A percentile compares a stretch with the other conserved stretches of the same genome.
phyloP scores from a whole-genome alignment of 2,113 vertebrate genomes.

The Cyanoliseus patagonus region DNA sequence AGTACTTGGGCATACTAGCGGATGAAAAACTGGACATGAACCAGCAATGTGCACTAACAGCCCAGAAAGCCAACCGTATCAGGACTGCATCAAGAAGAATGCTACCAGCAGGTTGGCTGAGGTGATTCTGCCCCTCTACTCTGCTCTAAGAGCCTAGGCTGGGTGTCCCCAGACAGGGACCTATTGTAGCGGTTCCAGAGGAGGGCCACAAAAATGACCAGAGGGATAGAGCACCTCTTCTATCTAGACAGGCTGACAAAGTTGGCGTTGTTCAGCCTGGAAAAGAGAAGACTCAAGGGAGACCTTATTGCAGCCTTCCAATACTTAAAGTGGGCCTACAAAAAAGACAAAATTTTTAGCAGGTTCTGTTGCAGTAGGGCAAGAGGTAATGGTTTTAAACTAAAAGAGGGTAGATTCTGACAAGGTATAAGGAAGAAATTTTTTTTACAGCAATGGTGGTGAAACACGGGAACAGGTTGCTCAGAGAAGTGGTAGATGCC shows the following conservation, averaged over 20 bases:
- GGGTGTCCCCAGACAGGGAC: not conserved
- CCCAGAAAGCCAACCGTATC: not conserved
- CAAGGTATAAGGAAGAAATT: not conserved
- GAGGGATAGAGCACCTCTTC: not conserved
- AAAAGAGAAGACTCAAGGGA: not conserved
- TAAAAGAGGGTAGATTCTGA: not conserved
- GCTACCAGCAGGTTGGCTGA: not conserved
- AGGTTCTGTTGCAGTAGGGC: not conserved
- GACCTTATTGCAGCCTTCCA: not conserved
- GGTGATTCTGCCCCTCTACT: not conserved
- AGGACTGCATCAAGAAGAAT: too few relatives aligned
- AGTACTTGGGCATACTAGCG: too few relatives aligned
- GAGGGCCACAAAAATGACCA: not conserved
- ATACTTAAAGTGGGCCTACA: not conserved
- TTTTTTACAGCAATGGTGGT: not conserved
- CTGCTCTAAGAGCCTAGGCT: not conserved
- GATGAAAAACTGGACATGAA: not conserved
- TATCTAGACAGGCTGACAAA: not conserved
- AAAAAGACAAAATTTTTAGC: not conserved
- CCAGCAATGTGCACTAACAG: accelerated
- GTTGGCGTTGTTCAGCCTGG: not conserved
- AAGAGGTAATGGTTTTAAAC: not conserved
- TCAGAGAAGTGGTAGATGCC: not conserved
- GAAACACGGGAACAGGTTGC: not conserved
- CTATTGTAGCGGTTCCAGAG: not conserved